phyloP scores from a whole-genome alignment of 2,888 invertebrate species.

The Hyalella azteca region DNA sequence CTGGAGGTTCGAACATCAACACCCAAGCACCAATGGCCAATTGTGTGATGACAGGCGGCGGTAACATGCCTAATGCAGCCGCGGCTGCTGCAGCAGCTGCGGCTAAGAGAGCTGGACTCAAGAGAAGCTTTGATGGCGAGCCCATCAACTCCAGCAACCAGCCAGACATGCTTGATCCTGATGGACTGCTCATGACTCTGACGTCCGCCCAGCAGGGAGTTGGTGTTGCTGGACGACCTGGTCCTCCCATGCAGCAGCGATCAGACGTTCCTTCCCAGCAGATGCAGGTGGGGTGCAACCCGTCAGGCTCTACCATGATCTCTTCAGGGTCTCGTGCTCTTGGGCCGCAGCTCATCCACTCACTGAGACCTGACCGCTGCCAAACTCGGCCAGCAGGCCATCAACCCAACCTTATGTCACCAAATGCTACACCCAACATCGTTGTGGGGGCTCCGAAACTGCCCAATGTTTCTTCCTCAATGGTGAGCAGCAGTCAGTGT shows the following conservation, averaged over 20 bases:
- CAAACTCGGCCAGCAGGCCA: too few species aligned
- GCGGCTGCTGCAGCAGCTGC: conserved; percentile 61
- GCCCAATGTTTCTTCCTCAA: too few species aligned
- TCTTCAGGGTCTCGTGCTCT: background rate
- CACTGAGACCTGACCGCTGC: too few species aligned
- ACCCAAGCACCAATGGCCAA: background rate
- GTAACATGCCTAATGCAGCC: conserved; percentile 59
- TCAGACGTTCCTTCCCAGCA: background rate
- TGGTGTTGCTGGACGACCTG: conserved; percentile 62
- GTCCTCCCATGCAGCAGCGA: conserved; percentile 8
- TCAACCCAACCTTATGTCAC: too few species aligned
- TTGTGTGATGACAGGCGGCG: conserved; percentile 27
- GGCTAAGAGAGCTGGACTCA: background rate
- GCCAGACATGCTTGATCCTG: conserved; percentile 64
- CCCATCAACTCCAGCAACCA: conserved; percentile 60
- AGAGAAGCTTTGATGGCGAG: conserved; percentile 46
- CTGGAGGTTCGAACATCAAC: background rate
- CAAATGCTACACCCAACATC: too few species aligned
- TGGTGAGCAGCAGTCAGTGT: too few species aligned
- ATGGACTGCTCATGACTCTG: conserved; percentile 50
- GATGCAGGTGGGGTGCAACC: background rate
- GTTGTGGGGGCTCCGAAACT: too few species aligned
- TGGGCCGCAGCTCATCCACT: too few species aligned
- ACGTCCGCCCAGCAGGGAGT: conserved; percentile 42
- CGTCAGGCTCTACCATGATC: background rate